A percentile compares a stretch with the other conserved stretches of the same genome.
Conservation (phyloP, 2,888 invertebrate species). For the Hermaeophaga mercurialis region DNA sequence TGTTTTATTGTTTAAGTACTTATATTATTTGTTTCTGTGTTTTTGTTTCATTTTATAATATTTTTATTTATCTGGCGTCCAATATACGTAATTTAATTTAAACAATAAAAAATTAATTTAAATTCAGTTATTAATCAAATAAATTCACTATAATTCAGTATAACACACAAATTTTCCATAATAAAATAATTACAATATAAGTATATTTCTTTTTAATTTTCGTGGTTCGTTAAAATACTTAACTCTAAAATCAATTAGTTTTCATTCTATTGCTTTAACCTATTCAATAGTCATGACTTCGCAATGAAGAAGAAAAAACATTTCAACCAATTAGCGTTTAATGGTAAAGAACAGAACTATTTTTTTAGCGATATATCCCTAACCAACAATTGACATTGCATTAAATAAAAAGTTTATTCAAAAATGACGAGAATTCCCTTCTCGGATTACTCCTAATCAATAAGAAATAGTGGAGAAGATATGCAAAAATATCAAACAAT, state of each 20-base stretch:
- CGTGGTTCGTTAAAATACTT: constrained; percentile 1
- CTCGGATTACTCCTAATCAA: constrained; percentile 18
- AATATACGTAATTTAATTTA: too few species aligned
- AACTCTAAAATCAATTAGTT: constrained; percentile 12
- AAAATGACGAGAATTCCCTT: constrained; percentile 21
- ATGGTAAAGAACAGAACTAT: constrained; percentile 14
- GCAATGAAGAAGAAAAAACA: constrained; percentile 9
- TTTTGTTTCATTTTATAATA: too few species aligned
- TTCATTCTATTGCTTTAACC: constrained; percentile 9
- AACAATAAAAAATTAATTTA: too few species aligned
- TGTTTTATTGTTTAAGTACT: too few species aligned
- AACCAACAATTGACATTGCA: constrained; percentile 16
- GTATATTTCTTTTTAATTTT: too few species aligned
- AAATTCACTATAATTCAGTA: too few species aligned
- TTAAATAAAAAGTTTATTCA: constrained; percentile 18
- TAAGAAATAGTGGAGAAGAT: constrained; percentile 3
- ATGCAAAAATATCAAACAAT: not conserved
- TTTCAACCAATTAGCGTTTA: constrained; percentile 22
- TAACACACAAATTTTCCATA: too few species aligned
- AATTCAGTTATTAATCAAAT: too few species aligned
- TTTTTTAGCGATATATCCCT: constrained; percentile 12
- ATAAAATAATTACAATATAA: too few species aligned
- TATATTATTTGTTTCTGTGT: too few species aligned
- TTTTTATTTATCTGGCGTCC: too few species aligned
- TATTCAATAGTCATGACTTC: constrained; percentile 17